Base-by-base conservation (phyloP, 2,797 vertebrate genomes). In the Gymnothorax reevesii region DNA sequence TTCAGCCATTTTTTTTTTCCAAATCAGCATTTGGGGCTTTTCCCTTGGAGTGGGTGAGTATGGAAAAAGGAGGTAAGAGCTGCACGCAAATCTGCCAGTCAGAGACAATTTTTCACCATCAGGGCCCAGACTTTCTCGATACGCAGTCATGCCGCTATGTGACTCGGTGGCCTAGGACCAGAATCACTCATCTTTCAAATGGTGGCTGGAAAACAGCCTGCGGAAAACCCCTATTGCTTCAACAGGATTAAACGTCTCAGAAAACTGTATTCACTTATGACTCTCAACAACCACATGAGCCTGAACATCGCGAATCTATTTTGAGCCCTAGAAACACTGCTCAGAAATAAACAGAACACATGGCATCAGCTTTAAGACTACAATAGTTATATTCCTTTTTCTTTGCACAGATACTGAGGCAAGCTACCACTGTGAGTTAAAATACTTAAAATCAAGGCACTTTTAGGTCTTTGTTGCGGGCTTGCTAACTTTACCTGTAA, bases 1-100 rank as follows among this genome's bases (percentile, higher is more conserved):
- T 87, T 75, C 25, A 22, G 88, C 89, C 88, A 90, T 88, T 89
- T 88, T 85, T 89, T 84, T 84, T 84, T 3, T 33, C 49, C 2
- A 62, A 69, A 80, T 90, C 71, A 80, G 82, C 83, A 82, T 66
- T 82, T 79, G 10, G 5, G 87, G 33, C 71, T 27, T 79, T 85
- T 88, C 83, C 83, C 80, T 42, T 83, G 22, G 54, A 87, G 54
- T 73, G 71, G 85, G 79, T 33, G 79, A 77, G 77, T 55, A 84
- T 89, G 88, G 84, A 85, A 85, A 57, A 20, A 71, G 49, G 49
- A 54, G 33, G 83, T 84, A 77, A 83, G 60, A 52, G 80, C 60
- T 57, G 83, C 62, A 60, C 55, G 71, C 25, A 82, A 69, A 87
- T 87, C 87, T 84, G 17, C 20, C 49, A 83, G 88, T 71, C 88